Percentiles rank a stretch among this genome's conserved stretches.
phyloP scores from a whole-genome alignment of 2,113 vertebrate genomes.

The Semnopithecus entellus region DNA sequence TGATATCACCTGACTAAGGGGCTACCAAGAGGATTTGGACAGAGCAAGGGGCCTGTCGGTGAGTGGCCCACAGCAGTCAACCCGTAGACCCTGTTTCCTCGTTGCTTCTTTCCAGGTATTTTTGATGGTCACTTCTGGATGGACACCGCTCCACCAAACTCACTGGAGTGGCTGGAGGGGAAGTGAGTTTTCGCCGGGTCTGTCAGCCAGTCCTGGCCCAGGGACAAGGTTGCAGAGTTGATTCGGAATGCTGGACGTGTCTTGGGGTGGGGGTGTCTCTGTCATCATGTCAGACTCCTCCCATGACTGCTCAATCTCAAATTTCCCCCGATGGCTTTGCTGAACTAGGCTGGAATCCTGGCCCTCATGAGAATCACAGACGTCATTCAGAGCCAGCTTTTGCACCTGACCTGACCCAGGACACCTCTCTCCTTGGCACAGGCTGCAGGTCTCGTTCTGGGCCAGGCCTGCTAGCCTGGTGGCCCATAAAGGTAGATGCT shows the following conservation, averaged over 20 bases:
- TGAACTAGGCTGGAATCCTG: no score
- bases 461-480: background rate
- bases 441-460: accelerated
- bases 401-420: background rate
- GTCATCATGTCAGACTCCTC: accelerated
- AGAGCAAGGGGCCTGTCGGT: accelerated
- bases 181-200: no score
- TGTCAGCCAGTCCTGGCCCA: background rate
- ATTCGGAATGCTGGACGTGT: background rate
- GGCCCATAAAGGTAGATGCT: accelerated
- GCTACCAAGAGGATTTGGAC: background rate
- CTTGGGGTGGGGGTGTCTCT: accelerated
- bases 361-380: accelerated
- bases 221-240: background rate
- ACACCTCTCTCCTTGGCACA: background rate
- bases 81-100: accelerated
- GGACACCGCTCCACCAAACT: accelerated
- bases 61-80: accelerated
- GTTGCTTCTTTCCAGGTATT: accelerated
- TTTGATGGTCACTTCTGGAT: background rate
- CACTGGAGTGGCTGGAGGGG: background rate
- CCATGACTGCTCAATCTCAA: accelerated
- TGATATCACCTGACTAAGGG: no score
- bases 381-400: accelerated
- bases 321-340: no score